Evolutionary conservation across 2,797 vertebrate genomes (phyloP).

Genomic region (Sphenodon punctatus): DNA sequence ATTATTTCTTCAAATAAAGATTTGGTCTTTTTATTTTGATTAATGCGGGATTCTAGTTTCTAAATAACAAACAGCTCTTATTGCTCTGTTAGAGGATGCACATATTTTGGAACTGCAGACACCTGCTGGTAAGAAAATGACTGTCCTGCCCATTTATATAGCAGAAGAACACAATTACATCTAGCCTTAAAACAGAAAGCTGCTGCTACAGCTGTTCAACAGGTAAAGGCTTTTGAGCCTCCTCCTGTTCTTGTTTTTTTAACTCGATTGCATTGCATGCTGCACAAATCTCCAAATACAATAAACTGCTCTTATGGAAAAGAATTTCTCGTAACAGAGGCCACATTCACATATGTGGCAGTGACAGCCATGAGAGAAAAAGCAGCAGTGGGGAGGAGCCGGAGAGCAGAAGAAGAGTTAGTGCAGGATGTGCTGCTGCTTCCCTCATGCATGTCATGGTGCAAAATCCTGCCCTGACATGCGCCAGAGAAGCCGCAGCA

Average conservation of each 20-base stretch:
- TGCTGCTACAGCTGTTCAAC: background rate
- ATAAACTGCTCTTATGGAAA: too few relatives aligned
- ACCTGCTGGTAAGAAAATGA: constrained; percentile 38
- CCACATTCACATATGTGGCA: too few relatives aligned
- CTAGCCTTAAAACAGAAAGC: constrained; percentile 4
- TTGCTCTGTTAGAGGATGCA: background rate
- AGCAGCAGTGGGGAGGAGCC: too few relatives aligned
- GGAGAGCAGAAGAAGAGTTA: too few relatives aligned
- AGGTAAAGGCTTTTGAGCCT: background rate
- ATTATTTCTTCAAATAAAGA: constrained; percentile 41
- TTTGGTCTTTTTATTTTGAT: constrained; percentile 49
- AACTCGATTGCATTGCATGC: background rate
- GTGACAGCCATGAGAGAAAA: too few relatives aligned
- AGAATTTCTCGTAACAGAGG: too few relatives aligned
- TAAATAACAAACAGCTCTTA: constrained; percentile 12
- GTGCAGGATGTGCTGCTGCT: too few relatives aligned
- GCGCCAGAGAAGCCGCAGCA: too few relatives aligned
- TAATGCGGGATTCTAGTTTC: constrained; percentile 24
- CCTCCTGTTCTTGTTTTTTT: constrained; percentile 20
- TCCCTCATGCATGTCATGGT: too few relatives aligned
- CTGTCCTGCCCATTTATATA: constrained; percentile 1
- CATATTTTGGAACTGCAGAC: constrained; percentile 11
- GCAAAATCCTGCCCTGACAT: too few relatives aligned
- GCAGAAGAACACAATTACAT: constrained; percentile 16
- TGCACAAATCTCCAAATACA: constrained; percentile 12